Evolutionary conservation across 1,140 invertebrate genomes (phyloP).

Genomic region (Drosophila kurseongensis): DNA sequence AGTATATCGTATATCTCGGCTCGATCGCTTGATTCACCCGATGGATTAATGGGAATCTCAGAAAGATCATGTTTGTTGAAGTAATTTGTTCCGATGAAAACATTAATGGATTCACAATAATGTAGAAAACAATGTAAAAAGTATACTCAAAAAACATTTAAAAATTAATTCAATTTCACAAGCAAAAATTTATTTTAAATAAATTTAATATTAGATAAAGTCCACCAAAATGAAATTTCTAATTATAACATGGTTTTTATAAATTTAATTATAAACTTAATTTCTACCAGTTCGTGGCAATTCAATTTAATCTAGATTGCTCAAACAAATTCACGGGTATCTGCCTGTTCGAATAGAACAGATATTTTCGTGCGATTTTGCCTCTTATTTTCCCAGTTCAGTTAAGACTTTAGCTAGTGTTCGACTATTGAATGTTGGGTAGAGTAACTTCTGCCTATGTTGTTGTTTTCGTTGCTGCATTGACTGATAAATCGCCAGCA

Average conservation of each 20-base stretch:
- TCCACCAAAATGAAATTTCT: no score
- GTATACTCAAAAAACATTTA: no score
- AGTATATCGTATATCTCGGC: constrained; percentile 41
- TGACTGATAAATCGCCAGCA: constrained; percentile 81
- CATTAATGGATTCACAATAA: neutral
- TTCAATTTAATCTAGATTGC: no score
- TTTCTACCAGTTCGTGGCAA: no score
- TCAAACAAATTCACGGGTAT: no score
- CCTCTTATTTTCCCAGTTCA: constrained; percentile 37
- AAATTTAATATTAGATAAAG: no score
- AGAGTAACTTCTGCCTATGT: constrained; percentile 14
- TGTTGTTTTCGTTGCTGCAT: constrained; percentile 55
- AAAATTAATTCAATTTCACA: no score
- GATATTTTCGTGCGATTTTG: neutral
- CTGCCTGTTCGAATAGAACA: no score
- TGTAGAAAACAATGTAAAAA: no score
- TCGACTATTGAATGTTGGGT: constrained; percentile 16
- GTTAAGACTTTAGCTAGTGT: constrained; percentile 65
- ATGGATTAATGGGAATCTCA: neutral
- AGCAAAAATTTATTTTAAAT: no score
- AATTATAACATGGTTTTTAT: no score
- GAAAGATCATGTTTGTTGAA: neutral
- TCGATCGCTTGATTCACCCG: constrained; percentile 33
- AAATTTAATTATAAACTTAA: no score
- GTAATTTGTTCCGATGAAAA: neutral